Evolutionary conservation across 2,888 invertebrate species (phyloP).

Genomic region (Luperina testacea): DNA sequence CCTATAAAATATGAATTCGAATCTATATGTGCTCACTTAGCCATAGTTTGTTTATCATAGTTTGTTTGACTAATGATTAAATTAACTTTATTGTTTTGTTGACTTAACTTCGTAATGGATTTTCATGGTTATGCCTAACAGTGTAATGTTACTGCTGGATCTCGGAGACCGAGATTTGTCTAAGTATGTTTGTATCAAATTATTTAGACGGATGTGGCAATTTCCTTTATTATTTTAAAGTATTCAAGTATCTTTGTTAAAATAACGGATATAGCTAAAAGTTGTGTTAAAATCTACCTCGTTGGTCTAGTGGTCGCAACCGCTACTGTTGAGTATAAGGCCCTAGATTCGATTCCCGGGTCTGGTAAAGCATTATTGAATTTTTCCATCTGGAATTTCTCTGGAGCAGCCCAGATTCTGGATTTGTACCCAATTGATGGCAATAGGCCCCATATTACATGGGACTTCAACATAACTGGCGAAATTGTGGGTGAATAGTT

Average conservation of each 20-base stretch:
- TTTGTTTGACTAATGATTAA: constrained; percentile 37
- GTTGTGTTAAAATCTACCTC: no score
- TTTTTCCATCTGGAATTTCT: no score
- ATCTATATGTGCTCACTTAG: neutral
- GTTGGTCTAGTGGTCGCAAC: neutral
- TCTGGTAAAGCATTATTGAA: no score
- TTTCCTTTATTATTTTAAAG: neutral
- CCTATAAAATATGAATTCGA: neutral
- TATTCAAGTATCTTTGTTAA: neutral
- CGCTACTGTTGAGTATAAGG: neutral
- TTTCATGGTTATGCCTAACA: constrained; percentile 33
- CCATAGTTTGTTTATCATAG: neutral
- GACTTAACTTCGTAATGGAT: constrained; percentile 35
- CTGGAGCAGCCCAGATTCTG: no score
- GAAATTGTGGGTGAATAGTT: neutral
- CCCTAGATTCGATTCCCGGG: neutral
- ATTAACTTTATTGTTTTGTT: constrained; percentile 33
- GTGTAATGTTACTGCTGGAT: constrained; percentile 9
- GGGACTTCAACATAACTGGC: neutral
- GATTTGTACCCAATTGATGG: no score
- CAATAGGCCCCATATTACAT: neutral
- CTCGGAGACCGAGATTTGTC: neutral
- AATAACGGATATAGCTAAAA: neutral
- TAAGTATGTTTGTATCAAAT: neutral
- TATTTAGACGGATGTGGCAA: neutral